phyloP scores from a whole-genome alignment of 2,113 vertebrate genomes.

The Chlorodrepanis virens region DNA sequence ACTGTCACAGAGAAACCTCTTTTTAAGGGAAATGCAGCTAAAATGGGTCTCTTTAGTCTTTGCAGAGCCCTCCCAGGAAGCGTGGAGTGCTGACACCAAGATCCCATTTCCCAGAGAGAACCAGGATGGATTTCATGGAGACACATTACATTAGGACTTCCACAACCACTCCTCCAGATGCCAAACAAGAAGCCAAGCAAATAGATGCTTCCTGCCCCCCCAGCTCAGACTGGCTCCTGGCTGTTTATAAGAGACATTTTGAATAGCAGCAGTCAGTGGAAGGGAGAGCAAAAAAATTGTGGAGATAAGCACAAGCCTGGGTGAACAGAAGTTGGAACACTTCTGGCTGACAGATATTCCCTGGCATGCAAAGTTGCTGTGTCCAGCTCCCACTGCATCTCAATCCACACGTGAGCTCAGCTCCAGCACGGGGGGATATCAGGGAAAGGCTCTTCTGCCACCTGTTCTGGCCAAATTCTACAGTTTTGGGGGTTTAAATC shows the following conservation, averaged over 20 bases:
- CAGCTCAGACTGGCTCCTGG: background rate
- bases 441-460: background rate
- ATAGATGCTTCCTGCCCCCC: background rate
- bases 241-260: background rate
- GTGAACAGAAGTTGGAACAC: background rate
- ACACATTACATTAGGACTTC: background rate
- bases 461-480: background rate
- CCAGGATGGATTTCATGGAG: rapidly evolving
- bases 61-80: background rate
- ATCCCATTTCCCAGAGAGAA: background rate
- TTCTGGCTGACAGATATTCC: background rate
- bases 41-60: background rate
- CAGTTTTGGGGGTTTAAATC: background rate
- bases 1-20: background rate
- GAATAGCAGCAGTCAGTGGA: background rate
- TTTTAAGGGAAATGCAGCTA: background rate
- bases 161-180: background rate
- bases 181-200: background rate
- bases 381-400: background rate
- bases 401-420: background rate
- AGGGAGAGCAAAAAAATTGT: background rate
- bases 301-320: background rate
- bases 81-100: rapidly evolving
- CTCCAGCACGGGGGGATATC: background rate
- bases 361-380: background rate